These are phyloP conservation scores for Fragum fragum DNA, from an alignment of 2,888 invertebrate genomes.

Conservation along the genomic window DNA sequence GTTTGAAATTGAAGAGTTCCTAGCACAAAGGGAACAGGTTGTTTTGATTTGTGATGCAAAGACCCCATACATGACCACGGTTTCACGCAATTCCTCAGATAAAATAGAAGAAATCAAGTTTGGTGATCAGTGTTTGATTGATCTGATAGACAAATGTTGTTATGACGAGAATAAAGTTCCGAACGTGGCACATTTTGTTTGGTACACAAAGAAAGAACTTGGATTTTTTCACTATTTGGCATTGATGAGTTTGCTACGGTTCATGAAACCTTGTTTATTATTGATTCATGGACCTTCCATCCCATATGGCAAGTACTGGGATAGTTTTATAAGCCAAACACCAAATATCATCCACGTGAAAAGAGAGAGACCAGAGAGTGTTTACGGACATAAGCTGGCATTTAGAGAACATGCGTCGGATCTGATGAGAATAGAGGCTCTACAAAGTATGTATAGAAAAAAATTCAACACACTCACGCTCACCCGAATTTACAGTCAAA, in stretches of 20 bases:
- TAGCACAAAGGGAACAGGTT: neutral
- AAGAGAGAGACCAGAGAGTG: constrained; percentile 37
- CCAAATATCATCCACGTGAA: constrained; percentile 70
- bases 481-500: too few species aligned
- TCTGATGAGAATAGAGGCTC: constrained; percentile 68
- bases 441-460: constrained; percentile 65
- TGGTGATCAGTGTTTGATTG: constrained; percentile 44
- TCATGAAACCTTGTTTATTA: constrained; percentile 70
- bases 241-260: constrained; percentile 57
- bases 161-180: constrained; percentile 50
- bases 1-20: neutral
- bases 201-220: constrained; percentile 47
- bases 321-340: constrained; percentile 63
- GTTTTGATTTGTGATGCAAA: neutral
- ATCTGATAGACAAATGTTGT: constrained; percentile 42
- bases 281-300: constrained; percentile 67
- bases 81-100: neutral
- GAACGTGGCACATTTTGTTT: constrained; percentile 60
- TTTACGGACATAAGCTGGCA: constrained; percentile 65
- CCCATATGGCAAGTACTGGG: constrained; percentile 72
- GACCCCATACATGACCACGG: neutral
- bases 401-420: constrained; percentile 72
- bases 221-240: constrained; percentile 54
- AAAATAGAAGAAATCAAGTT: constrained; percentile 29
- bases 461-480: too few species aligned